Conservation (phyloP, 1,140 invertebrate species). For the Drosophila busckii region DNA sequence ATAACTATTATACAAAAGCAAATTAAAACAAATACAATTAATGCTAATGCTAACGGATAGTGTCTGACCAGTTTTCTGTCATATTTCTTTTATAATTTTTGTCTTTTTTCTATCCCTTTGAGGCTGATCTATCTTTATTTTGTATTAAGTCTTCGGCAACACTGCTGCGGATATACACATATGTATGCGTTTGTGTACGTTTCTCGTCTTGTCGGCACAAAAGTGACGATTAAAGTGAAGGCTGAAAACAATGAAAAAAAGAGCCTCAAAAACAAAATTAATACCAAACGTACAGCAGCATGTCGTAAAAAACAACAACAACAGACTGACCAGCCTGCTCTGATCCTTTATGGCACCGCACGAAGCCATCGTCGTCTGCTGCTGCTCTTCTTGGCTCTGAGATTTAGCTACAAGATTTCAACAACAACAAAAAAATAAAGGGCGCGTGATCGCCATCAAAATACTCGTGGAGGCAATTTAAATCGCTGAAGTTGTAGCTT, state of each 20-base stretch:
- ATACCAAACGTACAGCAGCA: conserved; percentile 55
- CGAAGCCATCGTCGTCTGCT: conserved; percentile 6
- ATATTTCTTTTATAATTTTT: too few relatives aligned
- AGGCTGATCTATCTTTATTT: too few relatives aligned
- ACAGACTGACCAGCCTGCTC: conserved; percentile 13
- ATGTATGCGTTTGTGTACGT: too few relatives aligned
- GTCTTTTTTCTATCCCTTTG: too few relatives aligned
- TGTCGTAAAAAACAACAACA: conserved; percentile 49
- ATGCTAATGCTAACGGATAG: too few relatives aligned
- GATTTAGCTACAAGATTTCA: conserved; percentile 62
- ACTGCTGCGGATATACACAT: too few relatives aligned
- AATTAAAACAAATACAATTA: too few relatives aligned
- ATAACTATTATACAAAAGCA: too few relatives aligned
- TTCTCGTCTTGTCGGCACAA: conserved; percentile 36
- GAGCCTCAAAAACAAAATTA: conserved; percentile 50
- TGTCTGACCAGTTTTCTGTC: too few relatives aligned
- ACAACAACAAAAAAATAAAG: too few relatives aligned
- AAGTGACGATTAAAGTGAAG: conserved; percentile 42
- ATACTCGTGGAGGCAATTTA: conserved; percentile 74
- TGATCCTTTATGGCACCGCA: conserved; percentile 42
- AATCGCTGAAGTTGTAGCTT: conserved; percentile 51
- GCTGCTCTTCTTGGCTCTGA: conserved; percentile 5
- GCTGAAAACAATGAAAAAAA: conserved; percentile 2
- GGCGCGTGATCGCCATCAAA: conserved; percentile 74
- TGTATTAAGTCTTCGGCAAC: too few relatives aligned